These are phyloP conservation scores for Cordilura impudica DNA, from an alignment of 2,888 invertebrate species.

Conservation along the genomic window DNA sequence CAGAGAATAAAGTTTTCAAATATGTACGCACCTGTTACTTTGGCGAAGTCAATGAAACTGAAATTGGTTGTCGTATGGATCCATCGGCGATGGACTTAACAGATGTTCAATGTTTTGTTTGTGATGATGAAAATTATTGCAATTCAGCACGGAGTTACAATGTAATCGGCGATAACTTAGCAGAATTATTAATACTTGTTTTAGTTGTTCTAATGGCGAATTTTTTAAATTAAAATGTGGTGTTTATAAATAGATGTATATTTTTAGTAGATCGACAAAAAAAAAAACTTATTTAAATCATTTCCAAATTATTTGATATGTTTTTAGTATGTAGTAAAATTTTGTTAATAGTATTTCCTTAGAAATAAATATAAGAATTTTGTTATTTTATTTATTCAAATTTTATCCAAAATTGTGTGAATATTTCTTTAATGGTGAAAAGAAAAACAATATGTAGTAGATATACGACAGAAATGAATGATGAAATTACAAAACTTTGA, in stretches of 20 bases:
- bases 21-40: conserved; percentile 72
- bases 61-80: conserved; percentile 70
- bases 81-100: conserved; percentile 67
- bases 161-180: neutral
- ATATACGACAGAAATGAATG: too few species aligned
- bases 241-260: neutral
- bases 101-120: conserved; percentile 70
- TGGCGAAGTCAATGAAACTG: conserved; percentile 71
- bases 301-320: neutral
- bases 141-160: conserved; percentile 63
- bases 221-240: conserved; percentile 12
- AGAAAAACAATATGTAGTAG: too few species aligned
- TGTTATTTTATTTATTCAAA: too few species aligned
- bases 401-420: too few species aligned
- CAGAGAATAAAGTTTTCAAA: conserved; percentile 70
- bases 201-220: conserved; percentile 24
- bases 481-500: too few species aligned
- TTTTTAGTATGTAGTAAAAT: neutral
- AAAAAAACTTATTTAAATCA: neutral
- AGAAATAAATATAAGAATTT: too few species aligned
- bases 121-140: conserved; percentile 70
- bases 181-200: conserved; percentile 1
- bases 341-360: too few species aligned
- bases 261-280: neutral
- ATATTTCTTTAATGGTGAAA: too few species aligned